Evolutionary conservation across 2,888 invertebrate genomes (phyloP), one percentile per base, ranked within the genome.

Genomic region (Yponomeuta evonymella): DNA sequence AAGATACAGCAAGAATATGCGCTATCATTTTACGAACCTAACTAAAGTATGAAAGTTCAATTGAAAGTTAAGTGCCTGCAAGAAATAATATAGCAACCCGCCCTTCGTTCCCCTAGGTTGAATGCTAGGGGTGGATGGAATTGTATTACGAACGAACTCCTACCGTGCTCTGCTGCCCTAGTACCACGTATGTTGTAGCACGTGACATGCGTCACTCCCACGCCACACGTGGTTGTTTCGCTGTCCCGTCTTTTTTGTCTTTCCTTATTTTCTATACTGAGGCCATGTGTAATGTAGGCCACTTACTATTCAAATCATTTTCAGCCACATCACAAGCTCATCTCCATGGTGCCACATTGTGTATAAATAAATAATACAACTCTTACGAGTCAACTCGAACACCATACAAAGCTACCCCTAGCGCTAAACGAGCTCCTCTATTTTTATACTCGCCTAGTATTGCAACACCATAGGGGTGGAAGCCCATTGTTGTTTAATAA

Each of bases 361-460:
- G 43, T 8, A 43, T 43, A 43, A 43, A 3, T 43, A 43, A 43
- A 43, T 43, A 33, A 33, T 33, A 23, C 33, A 33, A 33, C 33
- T 33, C 33, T 33, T 2, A 43, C 43, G 8, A 43, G 5, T 43
- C 43, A 5, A 6, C 43, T 8, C 6, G 23, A 23, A 8, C 43
- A 43, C 51, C 65, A 29, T 29, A 29, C 11, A 10, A 65, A 65
- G 5, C 29, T 30, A 29, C 29, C 78, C 81, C 79, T 75, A 72
- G 76, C 73, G 71, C 69, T 72, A 72, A 71, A 70, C 51, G 70
- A 73, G 73, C 81, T 80, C 78, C 76, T 84, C 73, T 80, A 83
- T 84, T 84, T 84, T 81, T 79, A 84, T 89, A 75, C 73, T 80
- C 70, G 77, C 90, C 88, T 89, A 78, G 89, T 90, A 87, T 79